Evolutionary conservation across 2,888 invertebrate species (phyloP).

Genomic region (Augiades crinisus): DNA sequence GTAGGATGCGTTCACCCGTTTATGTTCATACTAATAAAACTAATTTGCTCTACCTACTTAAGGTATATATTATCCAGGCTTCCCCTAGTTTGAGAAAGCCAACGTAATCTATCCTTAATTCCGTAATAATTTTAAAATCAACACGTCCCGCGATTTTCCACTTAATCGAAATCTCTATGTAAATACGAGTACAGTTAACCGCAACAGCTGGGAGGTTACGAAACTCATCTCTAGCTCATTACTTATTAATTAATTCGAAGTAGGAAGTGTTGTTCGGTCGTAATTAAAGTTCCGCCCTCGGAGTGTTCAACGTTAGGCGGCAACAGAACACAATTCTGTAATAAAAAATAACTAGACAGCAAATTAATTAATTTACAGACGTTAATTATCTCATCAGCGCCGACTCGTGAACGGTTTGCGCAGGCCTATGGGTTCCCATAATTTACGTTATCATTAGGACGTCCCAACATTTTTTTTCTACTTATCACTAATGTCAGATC

Average conservation of each 20-base stretch:
- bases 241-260: conserved; percentile 24
- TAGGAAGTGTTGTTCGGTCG: conserved; percentile 25
- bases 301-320: conserved; percentile 16
- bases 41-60: too few relatives aligned
- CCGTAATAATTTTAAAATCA: conserved; percentile 5
- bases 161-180: conserved; percentile 22
- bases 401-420: conserved; percentile 60
- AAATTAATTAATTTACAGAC: conserved; percentile 74
- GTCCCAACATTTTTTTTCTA: too few relatives aligned
- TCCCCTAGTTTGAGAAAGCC: too few relatives aligned
- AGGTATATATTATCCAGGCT: too few relatives aligned
- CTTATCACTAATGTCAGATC: too few relatives aligned
- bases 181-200: conserved; percentile 18
- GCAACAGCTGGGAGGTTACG: conserved; percentile 21
- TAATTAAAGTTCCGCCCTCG: conserved; percentile 25
- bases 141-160: neutral
- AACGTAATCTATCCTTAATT: too few relatives aligned
- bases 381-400: conserved; percentile 76
- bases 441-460: neutral
- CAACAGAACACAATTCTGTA: conserved; percentile 51
- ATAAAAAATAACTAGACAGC: conserved; percentile 62
- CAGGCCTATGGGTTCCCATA: conserved; percentile 1
- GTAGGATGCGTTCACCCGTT: too few relatives aligned
- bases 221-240: conserved; percentile 21
- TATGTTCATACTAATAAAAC: too few relatives aligned